Percentiles rank a stretch among this genome's conserved stretches.
phyloP scores from a whole-genome alignment of 2,113 vertebrate genomes.

The Myotis brandtii region DNA sequence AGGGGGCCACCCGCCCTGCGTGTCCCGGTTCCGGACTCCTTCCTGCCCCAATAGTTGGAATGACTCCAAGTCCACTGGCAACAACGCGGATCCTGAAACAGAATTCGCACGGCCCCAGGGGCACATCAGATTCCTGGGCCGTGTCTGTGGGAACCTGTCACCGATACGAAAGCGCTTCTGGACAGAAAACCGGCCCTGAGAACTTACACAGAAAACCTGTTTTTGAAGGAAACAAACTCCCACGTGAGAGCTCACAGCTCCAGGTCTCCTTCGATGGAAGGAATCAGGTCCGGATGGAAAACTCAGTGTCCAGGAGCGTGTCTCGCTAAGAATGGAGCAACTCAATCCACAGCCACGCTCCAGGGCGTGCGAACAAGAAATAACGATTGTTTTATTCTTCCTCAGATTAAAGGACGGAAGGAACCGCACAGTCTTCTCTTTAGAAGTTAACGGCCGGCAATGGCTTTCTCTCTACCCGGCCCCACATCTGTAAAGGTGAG shows the following conservation, averaged over 20 bases:
- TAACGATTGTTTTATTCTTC: neutral
- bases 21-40: too few species aligned
- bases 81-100: neutral
- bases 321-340: neutral
- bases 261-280: neutral
- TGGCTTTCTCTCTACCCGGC: neutral
- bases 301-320: neutral
- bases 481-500: neutral
- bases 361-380: neutral
- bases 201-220: neutral
- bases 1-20: too few species aligned
- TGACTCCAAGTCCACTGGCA: neutral
- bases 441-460: neutral
- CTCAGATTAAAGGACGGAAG: neutral
- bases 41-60: neutral
- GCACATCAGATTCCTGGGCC: neutral
- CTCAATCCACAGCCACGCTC: neutral
- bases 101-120: neutral
- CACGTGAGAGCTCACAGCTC: neutral
- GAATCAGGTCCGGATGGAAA: neutral
- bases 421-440: neutral
- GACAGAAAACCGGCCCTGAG: neutral
- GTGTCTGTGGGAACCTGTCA: neutral
- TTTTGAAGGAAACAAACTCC: slow-evolving; percentile 16
- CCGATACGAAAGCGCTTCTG: neutral